These are phyloP conservation scores for Nothobranchius kuhntae DNA, from an alignment of 2,113 vertebrate genomes.

Conservation along the genomic window DNA sequence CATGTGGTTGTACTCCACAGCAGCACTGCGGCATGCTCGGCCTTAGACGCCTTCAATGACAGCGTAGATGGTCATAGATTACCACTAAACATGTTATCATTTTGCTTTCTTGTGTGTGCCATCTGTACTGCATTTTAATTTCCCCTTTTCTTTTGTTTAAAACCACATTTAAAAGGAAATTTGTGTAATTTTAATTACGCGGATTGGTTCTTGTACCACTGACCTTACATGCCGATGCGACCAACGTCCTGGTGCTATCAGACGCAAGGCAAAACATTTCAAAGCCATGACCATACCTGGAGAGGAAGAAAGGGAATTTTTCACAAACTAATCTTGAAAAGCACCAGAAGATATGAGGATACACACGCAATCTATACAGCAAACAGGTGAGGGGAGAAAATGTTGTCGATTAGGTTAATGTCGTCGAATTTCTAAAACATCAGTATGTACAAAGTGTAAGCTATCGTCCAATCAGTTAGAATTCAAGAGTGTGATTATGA, in stretches of 20 bases:
- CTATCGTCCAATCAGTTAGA: too few relatives aligned
- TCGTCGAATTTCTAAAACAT: too few relatives aligned
- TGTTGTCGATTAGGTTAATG: too few relatives aligned
- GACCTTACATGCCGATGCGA: slow-evolving; percentile 98
- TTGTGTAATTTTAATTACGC: slow-evolving; percentile 13
- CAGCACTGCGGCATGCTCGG: slow-evolving; percentile 91
- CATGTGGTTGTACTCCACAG: slow-evolving; percentile 90
- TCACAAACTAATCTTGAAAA: slow-evolving; percentile 8
- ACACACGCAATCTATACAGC: not conserved
- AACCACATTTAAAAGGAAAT: not conserved
- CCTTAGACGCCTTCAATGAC: slow-evolving; percentile 86
- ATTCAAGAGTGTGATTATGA: too few relatives aligned
- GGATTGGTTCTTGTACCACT: slow-evolving; percentile 77
- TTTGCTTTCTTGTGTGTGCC: not conserved
- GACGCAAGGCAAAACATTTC: slow-evolving; percentile 94
- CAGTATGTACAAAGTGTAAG: too few relatives aligned
- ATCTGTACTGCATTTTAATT: not conserved
- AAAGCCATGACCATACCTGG: slow-evolving; percentile 96
- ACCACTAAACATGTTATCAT: not conserved
- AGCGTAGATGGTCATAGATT: not conserved
- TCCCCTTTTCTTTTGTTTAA: not conserved
- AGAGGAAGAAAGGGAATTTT: slow-evolving; percentile 17
- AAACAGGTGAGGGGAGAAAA: too few relatives aligned
- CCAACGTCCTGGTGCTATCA: slow-evolving; percentile 82
- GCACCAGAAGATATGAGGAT: not conserved